Evolutionary conservation across 2,888 invertebrate genomes (phyloP), one percentile per base, ranked within the genome.

Genomic region (Lissonota sp.): DNA sequence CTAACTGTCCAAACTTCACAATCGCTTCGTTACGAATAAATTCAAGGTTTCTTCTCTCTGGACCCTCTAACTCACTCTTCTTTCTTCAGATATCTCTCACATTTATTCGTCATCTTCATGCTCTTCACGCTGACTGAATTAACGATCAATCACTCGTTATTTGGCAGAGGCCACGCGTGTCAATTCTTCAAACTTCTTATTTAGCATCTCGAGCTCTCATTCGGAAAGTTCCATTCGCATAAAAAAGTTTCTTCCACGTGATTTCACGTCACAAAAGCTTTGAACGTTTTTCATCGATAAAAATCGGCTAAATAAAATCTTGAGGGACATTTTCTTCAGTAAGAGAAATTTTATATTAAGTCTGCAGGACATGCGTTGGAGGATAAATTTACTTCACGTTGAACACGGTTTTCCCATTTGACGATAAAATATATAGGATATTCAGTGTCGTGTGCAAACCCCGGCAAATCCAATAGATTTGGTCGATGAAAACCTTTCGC

Each of bases 401-500:
- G 39, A 7, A 39, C 37, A 57, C 14, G n/a, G n/a, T 57, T 66
- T 74, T 39, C 14, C 46, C 39, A 64, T 63, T 55, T 10, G 40
- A 12, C 12, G 12, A 51, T 7, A 37, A 0, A 14, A 51, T 49
- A 49, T 10, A 49, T 5, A 7, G 46, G 37, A 46, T 53, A 44
- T n/a, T n/a, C 46, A 44, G 5, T 42, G 12, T 40, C 6, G 16
- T 14, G 14, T 42, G 14, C 8, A 8, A 42, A 44, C 62, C 42
- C 4, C 14, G 37, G 39, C 72, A 66, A 60, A 26, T 14, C 46
- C 72, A 53, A 14, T 46, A 16, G 7, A 10, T 42, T 16, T 8
- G 26, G 62, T 8, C 62, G 42, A 51, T 6, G 62, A 55, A 42
- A 37, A 53, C 40, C 53, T 44, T 44, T 72, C 72, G 37, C 44